Conservation (phyloP, 2,113 vertebrate genomes). For the Echinops telfairi region DNA sequence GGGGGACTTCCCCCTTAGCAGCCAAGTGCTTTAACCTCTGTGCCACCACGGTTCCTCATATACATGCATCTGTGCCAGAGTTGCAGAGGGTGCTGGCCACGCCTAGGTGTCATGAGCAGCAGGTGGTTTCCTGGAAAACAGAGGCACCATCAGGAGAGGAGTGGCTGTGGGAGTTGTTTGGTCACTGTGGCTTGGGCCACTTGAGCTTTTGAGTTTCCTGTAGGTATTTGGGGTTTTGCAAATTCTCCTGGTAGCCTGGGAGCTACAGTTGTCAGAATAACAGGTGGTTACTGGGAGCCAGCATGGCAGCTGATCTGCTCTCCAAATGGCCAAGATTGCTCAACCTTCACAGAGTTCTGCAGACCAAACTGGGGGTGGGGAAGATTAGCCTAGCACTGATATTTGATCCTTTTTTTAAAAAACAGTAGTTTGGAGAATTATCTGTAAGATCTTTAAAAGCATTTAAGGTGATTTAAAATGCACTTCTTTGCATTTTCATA, state of each 20-base stretch:
- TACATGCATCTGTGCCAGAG: background rate
- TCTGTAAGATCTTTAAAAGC: background rate
- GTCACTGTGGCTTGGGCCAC: background rate
- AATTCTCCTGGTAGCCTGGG: background rate
- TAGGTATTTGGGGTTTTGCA: slow-evolving; percentile 24
- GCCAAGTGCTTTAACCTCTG: background rate
- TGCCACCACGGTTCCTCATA: background rate
- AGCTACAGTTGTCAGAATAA: slow-evolving; percentile 32
- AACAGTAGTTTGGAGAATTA: slow-evolving; percentile 29
- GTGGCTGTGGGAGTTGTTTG: background rate
- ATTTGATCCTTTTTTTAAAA: background rate
- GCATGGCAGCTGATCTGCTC: slow-evolving; percentile 37
- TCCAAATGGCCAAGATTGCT: slow-evolving; percentile 11
- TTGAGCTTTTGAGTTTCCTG: background rate
- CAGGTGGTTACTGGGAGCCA: slow-evolving; percentile 29
- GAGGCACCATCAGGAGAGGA: background rate
- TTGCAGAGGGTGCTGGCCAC: background rate
- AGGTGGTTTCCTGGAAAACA: background rate
- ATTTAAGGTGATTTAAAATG: background rate
- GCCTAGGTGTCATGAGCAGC: background rate
- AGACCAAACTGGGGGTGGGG: background rate
- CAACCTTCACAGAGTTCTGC: background rate
- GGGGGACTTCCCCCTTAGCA: too few relatives aligned
- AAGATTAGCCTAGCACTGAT: background rate
- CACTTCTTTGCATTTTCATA: background rate